These are phyloP conservation scores for Saccostrea cuccullata DNA, from an alignment of 1,140 invertebrate species.

Conservation along the genomic window DNA sequence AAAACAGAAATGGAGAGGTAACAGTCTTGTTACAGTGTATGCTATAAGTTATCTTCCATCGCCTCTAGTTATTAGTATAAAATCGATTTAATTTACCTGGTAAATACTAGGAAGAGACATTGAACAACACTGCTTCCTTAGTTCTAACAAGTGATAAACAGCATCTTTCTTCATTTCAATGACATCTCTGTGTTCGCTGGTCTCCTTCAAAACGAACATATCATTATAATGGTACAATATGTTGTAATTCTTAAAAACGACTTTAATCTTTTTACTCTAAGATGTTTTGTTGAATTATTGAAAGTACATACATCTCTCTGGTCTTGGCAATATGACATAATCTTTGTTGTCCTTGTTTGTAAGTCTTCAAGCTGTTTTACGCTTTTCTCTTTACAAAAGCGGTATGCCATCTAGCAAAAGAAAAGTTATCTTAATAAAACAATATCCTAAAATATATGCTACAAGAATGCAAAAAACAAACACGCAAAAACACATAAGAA, in stretches of 20 bases:
- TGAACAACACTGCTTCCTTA: conserved; percentile 14
- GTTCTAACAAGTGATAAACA: not conserved
- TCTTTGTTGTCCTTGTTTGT: not conserved
- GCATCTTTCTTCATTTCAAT: not conserved
- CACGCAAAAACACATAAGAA: not conserved
- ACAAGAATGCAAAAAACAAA: not conserved
- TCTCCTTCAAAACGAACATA: not conserved
- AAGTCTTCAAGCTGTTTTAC: not conserved
- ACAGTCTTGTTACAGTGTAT: too few species aligned
- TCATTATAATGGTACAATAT: not conserved
- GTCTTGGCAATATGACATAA: not conserved
- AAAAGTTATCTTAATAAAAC: not conserved
- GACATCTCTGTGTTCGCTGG: not conserved
- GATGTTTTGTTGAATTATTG: too few species aligned
- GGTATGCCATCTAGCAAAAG: conserved; percentile 11
- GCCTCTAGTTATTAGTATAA: not conserved
- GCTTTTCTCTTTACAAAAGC: not conserved
- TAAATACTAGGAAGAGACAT: not conserved
- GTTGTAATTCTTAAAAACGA: not conserved
- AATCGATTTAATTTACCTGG: not conserved
- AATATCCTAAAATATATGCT: not conserved
- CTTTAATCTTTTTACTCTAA: not conserved
- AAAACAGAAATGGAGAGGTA: not conserved
- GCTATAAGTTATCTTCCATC: not conserved
- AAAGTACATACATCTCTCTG: not conserved